Conservation (phyloP, 92 coral and sea anemone species). For the Porites rus region DNA sequence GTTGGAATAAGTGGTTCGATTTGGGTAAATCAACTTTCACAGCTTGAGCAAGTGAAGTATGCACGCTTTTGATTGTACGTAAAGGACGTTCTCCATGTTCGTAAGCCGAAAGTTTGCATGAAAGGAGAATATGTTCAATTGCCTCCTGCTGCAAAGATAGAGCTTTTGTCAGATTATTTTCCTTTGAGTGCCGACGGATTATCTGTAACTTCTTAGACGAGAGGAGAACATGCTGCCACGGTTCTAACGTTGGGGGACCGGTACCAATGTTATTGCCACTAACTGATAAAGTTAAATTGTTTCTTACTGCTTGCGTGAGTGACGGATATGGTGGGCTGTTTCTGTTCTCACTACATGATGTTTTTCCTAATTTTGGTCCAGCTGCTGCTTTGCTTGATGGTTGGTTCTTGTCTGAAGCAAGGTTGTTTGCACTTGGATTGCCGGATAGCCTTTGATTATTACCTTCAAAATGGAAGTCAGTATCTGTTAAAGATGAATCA, state of each 20-base stretch:
- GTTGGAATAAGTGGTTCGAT: neutral
- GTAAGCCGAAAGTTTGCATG: neutral
- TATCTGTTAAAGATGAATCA: neutral
- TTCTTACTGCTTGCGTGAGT: slow-evolving; percentile 7
- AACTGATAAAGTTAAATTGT: neutral
- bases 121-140: slow-evolving; percentile 18
- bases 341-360: neutral
- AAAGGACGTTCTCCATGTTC: neutral
- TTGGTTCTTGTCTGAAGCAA: too few relatives aligned
- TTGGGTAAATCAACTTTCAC: neutral
- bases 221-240: neutral
- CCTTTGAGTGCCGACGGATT: neutral
- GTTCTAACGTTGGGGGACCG: neutral
- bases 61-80: neutral
- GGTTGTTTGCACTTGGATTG: neutral
- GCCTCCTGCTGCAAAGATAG: neutral
- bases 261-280: neutral
- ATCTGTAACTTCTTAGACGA: slow-evolving; percentile 1
- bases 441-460: neutral
- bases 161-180: neutral
- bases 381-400: neutral
- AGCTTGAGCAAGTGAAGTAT: neutral
- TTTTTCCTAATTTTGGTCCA: neutral
- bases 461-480: neutral
- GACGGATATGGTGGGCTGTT: slow-evolving; percentile 25